phyloP scores from a whole-genome alignment of 2,888 invertebrate genomes.

The Parasteatoda lunata region DNA sequence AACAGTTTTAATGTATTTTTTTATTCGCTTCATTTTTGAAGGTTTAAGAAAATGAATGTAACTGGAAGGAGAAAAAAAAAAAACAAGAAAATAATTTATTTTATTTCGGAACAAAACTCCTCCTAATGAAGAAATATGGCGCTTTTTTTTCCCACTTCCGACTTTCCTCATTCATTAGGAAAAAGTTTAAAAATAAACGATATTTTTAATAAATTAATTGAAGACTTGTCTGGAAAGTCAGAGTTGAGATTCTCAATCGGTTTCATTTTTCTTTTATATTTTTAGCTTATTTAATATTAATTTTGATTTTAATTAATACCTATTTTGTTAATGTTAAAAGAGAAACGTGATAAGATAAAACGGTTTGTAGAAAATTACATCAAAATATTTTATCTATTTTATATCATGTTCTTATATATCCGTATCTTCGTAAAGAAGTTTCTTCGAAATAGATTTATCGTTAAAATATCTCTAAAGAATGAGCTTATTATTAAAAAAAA shows the following conservation, averaged over 20 bases:
- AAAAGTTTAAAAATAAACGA: conserved; percentile 66
- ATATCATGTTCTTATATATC: no score
- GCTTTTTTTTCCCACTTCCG: conserved; percentile 29
- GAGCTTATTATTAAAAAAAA: no score
- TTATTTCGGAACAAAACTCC: conserved; percentile 63
- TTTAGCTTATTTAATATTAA: no score
- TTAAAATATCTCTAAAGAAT: no score
- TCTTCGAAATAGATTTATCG: no score
- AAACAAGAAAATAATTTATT: conserved; percentile 66
- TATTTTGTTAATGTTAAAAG: no score
- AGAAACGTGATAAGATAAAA: no score
- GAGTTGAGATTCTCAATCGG: conserved; percentile 38
- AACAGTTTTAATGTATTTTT: conserved; percentile 33
- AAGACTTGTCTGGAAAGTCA: conserved; percentile 49
- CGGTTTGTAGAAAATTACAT: no score
- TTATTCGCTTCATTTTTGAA: conserved; percentile 27
- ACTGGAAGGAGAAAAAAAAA: conserved; percentile 32
- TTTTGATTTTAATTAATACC: no score
- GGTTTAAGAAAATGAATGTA: conserved; percentile 58
- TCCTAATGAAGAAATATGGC: conserved; percentile 67
- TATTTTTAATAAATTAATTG: conserved; percentile 68
- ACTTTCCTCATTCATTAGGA: conserved; percentile 58
- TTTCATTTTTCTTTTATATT: not conserved
- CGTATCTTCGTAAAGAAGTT: no score
- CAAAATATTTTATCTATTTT: no score